Percentiles rank a stretch among this genome's conserved stretches.
Conservation (phyloP, 2,113 vertebrate genomes). For the Saccopteryx bilineata region DNA sequence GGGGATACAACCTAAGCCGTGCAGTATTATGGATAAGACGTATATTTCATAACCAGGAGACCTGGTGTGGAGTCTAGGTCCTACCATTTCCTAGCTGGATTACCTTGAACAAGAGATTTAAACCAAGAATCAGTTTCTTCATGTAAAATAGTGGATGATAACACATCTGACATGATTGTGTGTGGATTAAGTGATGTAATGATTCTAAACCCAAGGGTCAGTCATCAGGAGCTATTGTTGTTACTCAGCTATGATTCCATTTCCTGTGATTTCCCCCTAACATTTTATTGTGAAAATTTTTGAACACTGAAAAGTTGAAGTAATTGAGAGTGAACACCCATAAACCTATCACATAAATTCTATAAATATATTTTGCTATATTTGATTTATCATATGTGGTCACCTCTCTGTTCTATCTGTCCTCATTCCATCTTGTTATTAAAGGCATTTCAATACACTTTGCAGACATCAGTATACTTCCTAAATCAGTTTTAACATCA, state of each 20-base stretch:
- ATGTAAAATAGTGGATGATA: background rate
- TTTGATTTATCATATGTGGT: background rate
- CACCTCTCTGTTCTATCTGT: background rate
- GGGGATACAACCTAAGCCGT: background rate
- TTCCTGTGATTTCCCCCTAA: background rate
- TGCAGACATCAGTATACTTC: background rate
- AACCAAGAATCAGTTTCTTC: slow-evolving; percentile 9
- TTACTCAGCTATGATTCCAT: slow-evolving; percentile 31
- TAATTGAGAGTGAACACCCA: background rate
- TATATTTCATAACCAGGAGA: background rate
- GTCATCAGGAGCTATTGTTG: background rate
- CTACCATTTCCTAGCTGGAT: background rate
- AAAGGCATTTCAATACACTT: slow-evolving; percentile 25
- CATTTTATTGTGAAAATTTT: slow-evolving; percentile 45
- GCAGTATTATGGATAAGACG: background rate
- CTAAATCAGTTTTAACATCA: slow-evolving; percentile 40
- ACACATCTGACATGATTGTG: background rate
- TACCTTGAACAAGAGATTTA: slow-evolving; percentile 46
- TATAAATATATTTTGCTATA: slow-evolving; percentile 31
- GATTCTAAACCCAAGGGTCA: background rate
- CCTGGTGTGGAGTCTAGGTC: background rate
- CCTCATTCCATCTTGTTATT: background rate
- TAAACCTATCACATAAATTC: background rate
- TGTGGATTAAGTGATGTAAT: background rate
- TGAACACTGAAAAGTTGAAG: slow-evolving; percentile 32